Conservation (phyloP, 2,797 vertebrate species). For the Microtus agrestis region DNA sequence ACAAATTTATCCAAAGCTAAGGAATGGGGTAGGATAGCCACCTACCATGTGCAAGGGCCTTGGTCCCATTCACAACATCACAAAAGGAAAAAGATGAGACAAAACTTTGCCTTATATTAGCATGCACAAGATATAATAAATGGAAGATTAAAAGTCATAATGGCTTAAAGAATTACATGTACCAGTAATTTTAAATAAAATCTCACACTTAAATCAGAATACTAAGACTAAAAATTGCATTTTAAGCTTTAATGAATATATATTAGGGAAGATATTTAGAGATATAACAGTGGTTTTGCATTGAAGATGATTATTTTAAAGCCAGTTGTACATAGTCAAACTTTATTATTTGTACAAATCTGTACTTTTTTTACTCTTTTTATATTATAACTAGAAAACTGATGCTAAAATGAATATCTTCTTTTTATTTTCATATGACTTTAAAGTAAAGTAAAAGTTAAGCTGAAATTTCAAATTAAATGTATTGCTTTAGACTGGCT, state of each 20-base stretch:
- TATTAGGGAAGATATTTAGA: background rate
- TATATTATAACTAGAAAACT: slow-evolving; percentile 26
- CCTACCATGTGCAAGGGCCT: background rate
- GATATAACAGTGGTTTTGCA: background rate
- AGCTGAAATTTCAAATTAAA: background rate
- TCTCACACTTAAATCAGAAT: background rate
- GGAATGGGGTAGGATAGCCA: background rate
- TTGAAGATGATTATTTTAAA: background rate
- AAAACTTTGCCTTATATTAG: background rate
- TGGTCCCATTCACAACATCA: background rate
- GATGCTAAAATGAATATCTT: background rate
- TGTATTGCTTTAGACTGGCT: background rate
- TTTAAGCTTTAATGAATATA: slow-evolving; percentile 3
- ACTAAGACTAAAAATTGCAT: slow-evolving; percentile 1
- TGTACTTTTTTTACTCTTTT: background rate
- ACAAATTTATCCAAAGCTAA: slow-evolving; percentile 2
- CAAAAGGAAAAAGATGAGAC: too few species aligned
- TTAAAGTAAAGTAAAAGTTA: background rate
- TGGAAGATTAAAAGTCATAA: background rate
- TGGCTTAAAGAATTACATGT: background rate
- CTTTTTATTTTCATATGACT: background rate
- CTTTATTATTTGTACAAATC: background rate
- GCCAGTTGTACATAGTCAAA: background rate
- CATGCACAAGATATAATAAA: background rate
- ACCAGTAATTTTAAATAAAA: background rate